Conservation (phyloP, 2,888 invertebrate genomes). For the Megaustenia siamemsis region DNA sequence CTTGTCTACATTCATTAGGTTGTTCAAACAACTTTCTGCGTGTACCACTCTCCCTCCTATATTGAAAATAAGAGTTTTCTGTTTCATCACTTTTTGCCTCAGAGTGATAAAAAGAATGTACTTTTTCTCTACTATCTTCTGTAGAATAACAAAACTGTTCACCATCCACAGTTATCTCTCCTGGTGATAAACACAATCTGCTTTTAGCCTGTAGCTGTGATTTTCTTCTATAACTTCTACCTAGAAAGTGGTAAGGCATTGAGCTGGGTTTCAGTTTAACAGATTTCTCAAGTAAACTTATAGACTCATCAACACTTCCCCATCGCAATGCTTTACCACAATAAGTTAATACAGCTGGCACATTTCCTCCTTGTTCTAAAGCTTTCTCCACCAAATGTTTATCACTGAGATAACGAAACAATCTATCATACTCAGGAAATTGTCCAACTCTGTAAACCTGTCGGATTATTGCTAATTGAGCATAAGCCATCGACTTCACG, state of each 20-base stretch:
- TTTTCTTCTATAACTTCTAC: constrained; percentile 3
- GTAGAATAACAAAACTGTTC: no score
- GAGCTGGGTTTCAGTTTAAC: background rate
- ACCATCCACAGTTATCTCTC: no score
- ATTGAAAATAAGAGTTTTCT: no score
- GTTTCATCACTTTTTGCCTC: no score
- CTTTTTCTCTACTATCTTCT: no score
- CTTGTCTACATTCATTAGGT: no score
- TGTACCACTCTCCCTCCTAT: no score
- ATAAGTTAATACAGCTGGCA: background rate
- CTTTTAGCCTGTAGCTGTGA: background rate
- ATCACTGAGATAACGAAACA: background rate
- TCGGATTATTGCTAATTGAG: constrained; percentile 9
- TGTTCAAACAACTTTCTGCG: no score
- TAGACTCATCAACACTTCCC: constrained; percentile 6
- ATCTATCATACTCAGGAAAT: background rate
- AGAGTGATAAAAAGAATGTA: no score
- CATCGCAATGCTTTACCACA: background rate
- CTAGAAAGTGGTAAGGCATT: constrained; percentile 6
- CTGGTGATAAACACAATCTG: no score
- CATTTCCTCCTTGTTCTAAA: background rate
- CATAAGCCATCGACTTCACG: background rate
- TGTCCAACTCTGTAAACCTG: background rate
- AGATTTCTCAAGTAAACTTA: background rate
- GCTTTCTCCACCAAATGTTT: background rate